Conservation (phyloP, 2,888 invertebrate species). For the Scaptomyza reducta region DNA sequence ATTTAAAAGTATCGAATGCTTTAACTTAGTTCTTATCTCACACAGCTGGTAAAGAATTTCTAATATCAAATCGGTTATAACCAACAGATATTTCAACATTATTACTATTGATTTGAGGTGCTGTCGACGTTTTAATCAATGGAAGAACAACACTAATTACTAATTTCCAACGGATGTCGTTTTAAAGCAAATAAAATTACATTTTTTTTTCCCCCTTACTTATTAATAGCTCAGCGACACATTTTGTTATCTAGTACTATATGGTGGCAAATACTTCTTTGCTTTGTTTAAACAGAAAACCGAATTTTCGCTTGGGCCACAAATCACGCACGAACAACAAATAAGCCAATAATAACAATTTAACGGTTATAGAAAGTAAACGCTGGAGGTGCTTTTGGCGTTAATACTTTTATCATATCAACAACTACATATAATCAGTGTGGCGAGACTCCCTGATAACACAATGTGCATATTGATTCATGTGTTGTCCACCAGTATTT, state of each 20-base stretch:
- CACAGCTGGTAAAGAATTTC: constrained; percentile 13
- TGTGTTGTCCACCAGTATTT: constrained; percentile 19
- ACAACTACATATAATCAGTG: constrained; percentile 50
- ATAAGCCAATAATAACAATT: constrained; percentile 73
- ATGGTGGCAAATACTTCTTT: constrained; percentile 12
- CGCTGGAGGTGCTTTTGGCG: constrained; percentile 30
- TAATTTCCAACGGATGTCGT: constrained; percentile 44
- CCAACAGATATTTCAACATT: constrained; percentile 30
- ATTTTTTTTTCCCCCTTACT: constrained; percentile 38
- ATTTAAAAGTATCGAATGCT: not conserved
- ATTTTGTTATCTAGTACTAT: constrained; percentile 55
- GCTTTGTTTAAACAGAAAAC: constrained; percentile 17
- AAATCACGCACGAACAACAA: constrained; percentile 49
- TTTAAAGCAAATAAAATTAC: constrained; percentile 59
- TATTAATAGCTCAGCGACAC: constrained; percentile 59
- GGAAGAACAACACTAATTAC: constrained; percentile 54
- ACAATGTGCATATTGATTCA: constrained; percentile 37
- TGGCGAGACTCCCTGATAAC: constrained; percentile 44
- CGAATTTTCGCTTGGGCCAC: constrained; percentile 13
- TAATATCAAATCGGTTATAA: not conserved
- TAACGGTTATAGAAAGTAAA: constrained; percentile 58
- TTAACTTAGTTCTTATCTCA: constrained; percentile 7
- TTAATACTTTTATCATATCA: constrained; percentile 57
- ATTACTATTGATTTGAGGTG: constrained; percentile 5
- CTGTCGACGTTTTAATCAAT: constrained; percentile 56